phyloP scores from a whole-genome alignment of 2,113 vertebrate genomes.

The Mirza zaza region DNA sequence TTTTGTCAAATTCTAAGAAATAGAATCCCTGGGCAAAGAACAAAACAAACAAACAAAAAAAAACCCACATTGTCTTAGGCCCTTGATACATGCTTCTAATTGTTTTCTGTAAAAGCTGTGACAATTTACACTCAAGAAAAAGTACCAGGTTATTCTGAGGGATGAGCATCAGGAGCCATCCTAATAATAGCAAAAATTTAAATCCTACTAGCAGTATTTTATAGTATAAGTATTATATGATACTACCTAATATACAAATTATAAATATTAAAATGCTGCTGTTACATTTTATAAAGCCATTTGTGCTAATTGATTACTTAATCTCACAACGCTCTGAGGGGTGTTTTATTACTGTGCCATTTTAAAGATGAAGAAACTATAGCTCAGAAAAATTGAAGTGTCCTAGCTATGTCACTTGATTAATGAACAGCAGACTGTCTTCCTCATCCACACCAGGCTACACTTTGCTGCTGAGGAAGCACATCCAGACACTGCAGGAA shows the following conservation, averaged over 20 bases:
- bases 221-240: neutral
- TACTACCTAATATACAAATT: neutral
- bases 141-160: neutral
- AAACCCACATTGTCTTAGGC: neutral
- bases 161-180: neutral
- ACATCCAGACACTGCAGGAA: neutral
- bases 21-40: conserved; percentile 36
- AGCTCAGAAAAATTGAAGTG: neutral
- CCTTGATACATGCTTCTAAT: neutral
- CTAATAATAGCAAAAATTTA: conserved; percentile 2
- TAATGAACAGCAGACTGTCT: neutral
- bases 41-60: neutral
- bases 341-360: neutral
- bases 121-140: conserved; percentile 29
- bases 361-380: conserved; percentile 25
- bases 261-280: neutral
- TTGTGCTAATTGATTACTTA: neutral
- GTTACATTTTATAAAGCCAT: neutral
- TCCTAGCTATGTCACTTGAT: neutral
- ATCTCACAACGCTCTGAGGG: neutral
- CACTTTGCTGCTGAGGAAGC: neutral
- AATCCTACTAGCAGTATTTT: neutral
- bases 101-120: conserved; percentile 41
- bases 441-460: neutral
- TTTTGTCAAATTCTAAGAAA: conserved; percentile 37